Evolutionary conservation across 1,140 invertebrate genomes (phyloP).

Genomic region (Drosophila bocki): DNA sequence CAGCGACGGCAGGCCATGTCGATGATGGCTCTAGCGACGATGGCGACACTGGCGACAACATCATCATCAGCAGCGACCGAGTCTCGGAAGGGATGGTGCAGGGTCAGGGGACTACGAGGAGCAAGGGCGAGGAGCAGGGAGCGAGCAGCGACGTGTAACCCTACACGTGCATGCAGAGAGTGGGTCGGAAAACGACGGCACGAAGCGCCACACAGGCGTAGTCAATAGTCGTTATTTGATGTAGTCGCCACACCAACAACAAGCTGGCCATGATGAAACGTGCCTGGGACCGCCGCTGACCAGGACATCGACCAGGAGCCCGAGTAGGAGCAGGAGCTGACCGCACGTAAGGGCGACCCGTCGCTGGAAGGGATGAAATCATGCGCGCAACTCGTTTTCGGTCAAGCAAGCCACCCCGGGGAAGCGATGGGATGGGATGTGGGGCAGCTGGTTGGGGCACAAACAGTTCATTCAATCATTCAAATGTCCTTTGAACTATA

Average conservation of each 20-base stretch:
- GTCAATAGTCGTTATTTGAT: slow-evolving; percentile 84
- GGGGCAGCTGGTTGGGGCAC: slow-evolving; percentile 27
- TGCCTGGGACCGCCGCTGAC: slow-evolving; percentile 74
- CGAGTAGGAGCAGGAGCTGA: slow-evolving; percentile 52
- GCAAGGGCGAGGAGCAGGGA: background rate
- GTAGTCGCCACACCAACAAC: slow-evolving; percentile 77
- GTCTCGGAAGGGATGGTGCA: slow-evolving; percentile 17
- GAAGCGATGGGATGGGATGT: background rate
- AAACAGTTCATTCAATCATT: slow-evolving; percentile 85
- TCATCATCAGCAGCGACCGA: slow-evolving; percentile 44
- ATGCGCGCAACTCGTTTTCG: slow-evolving; percentile 83
- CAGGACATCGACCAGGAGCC: slow-evolving; percentile 52
- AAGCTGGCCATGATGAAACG: slow-evolving; percentile 78
- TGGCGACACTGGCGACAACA: slow-evolving; percentile 63
- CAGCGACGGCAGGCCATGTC: slow-evolving; percentile 48
- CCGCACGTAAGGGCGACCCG: slow-evolving; percentile 69
- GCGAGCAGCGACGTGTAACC: slow-evolving; percentile 59
- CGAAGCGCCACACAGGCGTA: slow-evolving; percentile 61
- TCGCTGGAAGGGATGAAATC: slow-evolving; percentile 84
- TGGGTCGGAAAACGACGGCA: slow-evolving; percentile 45
- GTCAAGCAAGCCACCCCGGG: slow-evolving; percentile 46
- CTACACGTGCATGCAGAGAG: slow-evolving; percentile 67
- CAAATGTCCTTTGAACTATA: slow-evolving; percentile 85
- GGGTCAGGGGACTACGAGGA: slow-evolving; percentile 1
- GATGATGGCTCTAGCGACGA: slow-evolving; percentile 50